phyloP scores from a whole-genome alignment of 2,888 invertebrate species.

The Chrysodeixis includens region DNA sequence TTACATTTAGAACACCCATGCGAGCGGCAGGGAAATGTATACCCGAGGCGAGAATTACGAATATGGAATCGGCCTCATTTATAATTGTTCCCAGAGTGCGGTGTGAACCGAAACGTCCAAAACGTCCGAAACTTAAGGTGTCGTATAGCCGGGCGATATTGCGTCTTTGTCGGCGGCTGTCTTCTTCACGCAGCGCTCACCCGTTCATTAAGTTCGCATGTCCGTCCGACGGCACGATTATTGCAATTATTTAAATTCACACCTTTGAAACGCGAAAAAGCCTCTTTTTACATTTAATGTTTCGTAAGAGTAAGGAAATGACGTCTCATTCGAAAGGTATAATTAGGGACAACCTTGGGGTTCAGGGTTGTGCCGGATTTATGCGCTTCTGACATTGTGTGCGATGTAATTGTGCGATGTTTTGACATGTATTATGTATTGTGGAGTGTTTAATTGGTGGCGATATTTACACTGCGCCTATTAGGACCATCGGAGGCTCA shows the following conservation, averaged over 20 bases:
- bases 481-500: constrained; percentile 54
- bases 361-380: constrained; percentile 80
- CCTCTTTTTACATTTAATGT: constrained; percentile 87
- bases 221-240: constrained; percentile 81
- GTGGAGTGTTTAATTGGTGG: constrained; percentile 56
- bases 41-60: constrained; percentile 56
- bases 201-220: constrained; percentile 87
- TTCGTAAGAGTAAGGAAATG: constrained; percentile 87
- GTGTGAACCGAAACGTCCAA: constrained; percentile 48
- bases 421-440: constrained; percentile 74
- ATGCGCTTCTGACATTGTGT: constrained; percentile 77
- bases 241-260: constrained; percentile 90
- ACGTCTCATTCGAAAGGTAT: constrained; percentile 89
- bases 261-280: constrained; percentile 87
- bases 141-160: constrained; percentile 57
- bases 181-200: constrained; percentile 76
- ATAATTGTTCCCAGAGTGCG: constrained; percentile 57
- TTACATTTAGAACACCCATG: constrained; percentile 46
- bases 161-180: constrained; percentile 71
- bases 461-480: constrained; percentile 61
- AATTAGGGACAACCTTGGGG: constrained; percentile 86
- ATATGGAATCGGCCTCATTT: constrained; percentile 63
- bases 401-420: constrained; percentile 81
- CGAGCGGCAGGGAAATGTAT: constrained; percentile 50
- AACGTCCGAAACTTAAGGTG: constrained; percentile 50